Percentiles rank a stretch among this genome's conserved stretches.
phyloP scores from a whole-genome alignment of 35 echinoderm and acorn worm genomes.

The Apostichopus californicus region DNA sequence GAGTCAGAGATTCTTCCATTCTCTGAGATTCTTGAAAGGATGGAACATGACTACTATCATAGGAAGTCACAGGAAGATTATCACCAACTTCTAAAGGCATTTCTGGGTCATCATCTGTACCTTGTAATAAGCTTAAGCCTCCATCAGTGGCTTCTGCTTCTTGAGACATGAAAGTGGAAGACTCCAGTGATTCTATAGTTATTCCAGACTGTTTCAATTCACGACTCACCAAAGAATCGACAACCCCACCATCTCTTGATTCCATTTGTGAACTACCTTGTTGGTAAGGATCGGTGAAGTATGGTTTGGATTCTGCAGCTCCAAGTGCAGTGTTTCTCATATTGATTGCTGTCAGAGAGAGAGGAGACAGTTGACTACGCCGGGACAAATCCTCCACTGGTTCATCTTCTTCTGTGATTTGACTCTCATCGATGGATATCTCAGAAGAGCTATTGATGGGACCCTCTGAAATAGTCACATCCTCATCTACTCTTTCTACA shows the following conservation, averaged over 20 bases:
- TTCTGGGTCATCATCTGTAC: not conserved
- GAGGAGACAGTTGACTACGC: not conserved
- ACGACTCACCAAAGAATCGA: not conserved
- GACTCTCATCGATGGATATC: not conserved
- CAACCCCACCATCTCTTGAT: not conserved
- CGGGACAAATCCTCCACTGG: not conserved
- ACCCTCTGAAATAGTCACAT: conserved; percentile 40
- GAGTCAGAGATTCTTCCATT: not conserved
- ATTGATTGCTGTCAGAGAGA: not conserved
- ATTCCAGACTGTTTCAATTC: not conserved
- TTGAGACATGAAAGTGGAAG: not conserved
- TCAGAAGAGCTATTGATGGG: conserved; percentile 11
- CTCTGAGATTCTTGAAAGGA: not conserved
- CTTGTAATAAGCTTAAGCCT: not conserved
- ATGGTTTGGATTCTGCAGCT: not conserved
- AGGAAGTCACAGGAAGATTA: not conserved
- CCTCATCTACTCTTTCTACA: not conserved
- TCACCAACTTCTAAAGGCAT: not conserved
- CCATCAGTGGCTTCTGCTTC: not conserved
- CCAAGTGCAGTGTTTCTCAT: not conserved
- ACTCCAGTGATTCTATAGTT: not conserved
- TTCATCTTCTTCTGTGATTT: not conserved
- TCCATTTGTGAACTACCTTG: not conserved
- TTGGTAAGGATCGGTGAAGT: not conserved
- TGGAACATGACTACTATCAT: not conserved